Conservation (phyloP, 1,140 invertebrate genomes). For the Drosophila trapezifrons region DNA sequence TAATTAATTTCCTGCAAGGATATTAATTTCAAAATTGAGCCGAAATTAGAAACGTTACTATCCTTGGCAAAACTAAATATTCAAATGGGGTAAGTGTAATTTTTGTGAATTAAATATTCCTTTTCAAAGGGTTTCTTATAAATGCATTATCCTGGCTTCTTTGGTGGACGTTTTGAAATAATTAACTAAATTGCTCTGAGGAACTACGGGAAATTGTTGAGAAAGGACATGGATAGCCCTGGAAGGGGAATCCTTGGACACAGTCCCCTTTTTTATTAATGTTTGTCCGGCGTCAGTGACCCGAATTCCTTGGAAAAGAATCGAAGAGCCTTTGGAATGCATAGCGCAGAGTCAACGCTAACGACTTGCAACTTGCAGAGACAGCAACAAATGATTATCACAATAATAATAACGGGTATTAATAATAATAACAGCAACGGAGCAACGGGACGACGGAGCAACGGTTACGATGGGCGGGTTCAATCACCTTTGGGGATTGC, state of each 20-base stretch:
- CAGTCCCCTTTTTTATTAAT: constrained; percentile 23
- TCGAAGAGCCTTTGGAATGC: constrained; percentile 26
- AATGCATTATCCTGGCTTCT: background rate
- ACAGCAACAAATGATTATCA: background rate
- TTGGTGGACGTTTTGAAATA: too few species aligned
- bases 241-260: constrained; percentile 5
- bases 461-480: constrained; percentile 48
- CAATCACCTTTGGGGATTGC: constrained; percentile 60
- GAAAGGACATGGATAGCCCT: constrained; percentile 9
- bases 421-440: constrained; percentile 20
- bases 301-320: constrained; percentile 46
- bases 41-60: too few species aligned
- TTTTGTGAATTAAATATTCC: too few species aligned
- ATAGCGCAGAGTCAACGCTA: background rate
- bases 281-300: constrained; percentile 14
- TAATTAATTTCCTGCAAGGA: background rate
- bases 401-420: constrained; percentile 4
- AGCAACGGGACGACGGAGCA: constrained; percentile 3
- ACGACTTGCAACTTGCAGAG: constrained; percentile 24
- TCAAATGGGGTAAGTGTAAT: too few species aligned
- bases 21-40: too few species aligned
- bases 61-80: too few species aligned
- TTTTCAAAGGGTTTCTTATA: too few species aligned
- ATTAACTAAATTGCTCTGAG: constrained; percentile 10
- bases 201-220: background rate